Evolutionary conservation across 2,888 invertebrate genomes (phyloP).

Genomic region (Drosophila picticornis): DNA sequence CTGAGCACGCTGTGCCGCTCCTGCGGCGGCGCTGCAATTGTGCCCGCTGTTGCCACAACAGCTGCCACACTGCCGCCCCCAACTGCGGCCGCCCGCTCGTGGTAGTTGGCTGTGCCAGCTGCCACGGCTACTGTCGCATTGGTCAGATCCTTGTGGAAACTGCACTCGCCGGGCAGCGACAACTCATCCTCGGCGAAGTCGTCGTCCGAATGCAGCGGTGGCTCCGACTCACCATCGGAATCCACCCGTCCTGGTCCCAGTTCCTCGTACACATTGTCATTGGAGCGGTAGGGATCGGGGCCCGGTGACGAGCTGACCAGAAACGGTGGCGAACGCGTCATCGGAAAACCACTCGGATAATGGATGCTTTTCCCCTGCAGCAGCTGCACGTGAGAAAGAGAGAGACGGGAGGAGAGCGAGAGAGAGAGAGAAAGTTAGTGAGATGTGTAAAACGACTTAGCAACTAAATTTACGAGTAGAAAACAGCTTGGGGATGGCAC

Average conservation of each 20-base stretch:
- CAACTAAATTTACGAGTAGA: not conserved
- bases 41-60: slow-evolving; percentile 38
- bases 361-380: slow-evolving; percentile 85
- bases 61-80: slow-evolving; percentile 38
- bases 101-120: slow-evolving; percentile 50
- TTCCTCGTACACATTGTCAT: slow-evolving; percentile 94
- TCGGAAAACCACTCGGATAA: slow-evolving; percentile 88
- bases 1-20: slow-evolving; percentile 84
- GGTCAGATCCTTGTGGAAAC: slow-evolving; percentile 79
- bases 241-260: slow-evolving; percentile 87
- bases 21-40: slow-evolving; percentile 51
- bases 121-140: slow-evolving; percentile 33
- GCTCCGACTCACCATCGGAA: slow-evolving; percentile 88
- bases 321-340: slow-evolving; percentile 87
- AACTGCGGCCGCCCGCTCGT: slow-evolving; percentile 58
- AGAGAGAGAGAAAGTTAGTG: slow-evolving; percentile 16
- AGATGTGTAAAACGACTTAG: not conserved
- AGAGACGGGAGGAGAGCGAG: not conserved
- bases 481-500: not conserved
- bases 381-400: slow-evolving; percentile 61
- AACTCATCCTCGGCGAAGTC: slow-evolving; percentile 95
- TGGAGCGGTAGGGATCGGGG: slow-evolving; percentile 88
- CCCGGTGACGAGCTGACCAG: slow-evolving; percentile 90
- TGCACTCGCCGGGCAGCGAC: slow-evolving; percentile 86
- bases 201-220: slow-evolving; percentile 91